phyloP scores from a whole-genome alignment of 2,797 vertebrate species.

The Buphagus erythrorhynchus region DNA sequence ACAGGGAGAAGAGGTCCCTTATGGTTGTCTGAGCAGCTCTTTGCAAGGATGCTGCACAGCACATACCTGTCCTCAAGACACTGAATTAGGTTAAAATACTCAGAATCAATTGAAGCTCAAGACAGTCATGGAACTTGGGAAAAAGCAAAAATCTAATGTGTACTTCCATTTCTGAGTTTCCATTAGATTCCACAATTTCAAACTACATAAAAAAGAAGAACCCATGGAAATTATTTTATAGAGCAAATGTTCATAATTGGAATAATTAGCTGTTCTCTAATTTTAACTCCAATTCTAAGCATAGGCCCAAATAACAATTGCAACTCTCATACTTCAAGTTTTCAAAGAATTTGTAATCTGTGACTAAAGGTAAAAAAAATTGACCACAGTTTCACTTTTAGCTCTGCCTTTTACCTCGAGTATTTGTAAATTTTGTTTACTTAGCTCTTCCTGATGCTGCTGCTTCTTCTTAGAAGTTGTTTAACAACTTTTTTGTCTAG shows the following conservation, averaged over 20 bases:
- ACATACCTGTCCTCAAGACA: not conserved
- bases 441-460: not conserved
- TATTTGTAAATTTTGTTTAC: not conserved
- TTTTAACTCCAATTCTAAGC: not conserved
- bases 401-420: not conserved
- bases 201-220: not conserved
- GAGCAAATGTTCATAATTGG: not conserved
- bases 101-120: not conserved
- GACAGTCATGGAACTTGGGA: not conserved
- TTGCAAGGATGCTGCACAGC: not conserved
- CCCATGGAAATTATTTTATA: not conserved
- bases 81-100: not conserved
- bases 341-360: not conserved
- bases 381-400: not conserved
- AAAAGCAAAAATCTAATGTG: not conserved
- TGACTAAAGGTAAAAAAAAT: not conserved
- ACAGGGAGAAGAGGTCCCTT: not conserved
- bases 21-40: not conserved
- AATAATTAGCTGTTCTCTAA: not conserved
- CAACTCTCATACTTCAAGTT: not conserved
- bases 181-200: not conserved
- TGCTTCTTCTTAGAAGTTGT: not conserved
- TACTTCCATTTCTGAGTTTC: not conserved
- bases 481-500: not conserved
- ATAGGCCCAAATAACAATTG: not conserved